A percentile compares a stretch with the other conserved stretches of the same genome.
phyloP scores from a whole-genome alignment of 2,888 invertebrate species.

The Thymelicus acteon region DNA sequence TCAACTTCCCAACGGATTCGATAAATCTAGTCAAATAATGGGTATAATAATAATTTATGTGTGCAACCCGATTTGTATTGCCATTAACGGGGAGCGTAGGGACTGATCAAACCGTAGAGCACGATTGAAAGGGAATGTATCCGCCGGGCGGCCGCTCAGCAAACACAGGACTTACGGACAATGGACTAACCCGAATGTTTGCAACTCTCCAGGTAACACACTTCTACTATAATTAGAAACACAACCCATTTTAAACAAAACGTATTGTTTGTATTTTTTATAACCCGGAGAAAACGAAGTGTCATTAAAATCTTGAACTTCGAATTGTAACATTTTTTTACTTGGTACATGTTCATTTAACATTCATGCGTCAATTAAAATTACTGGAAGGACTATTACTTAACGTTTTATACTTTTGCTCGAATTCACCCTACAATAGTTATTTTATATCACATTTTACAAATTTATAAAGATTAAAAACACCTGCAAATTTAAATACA shows the following conservation, averaged over 20 bases:
- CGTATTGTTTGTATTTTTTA: too few species aligned
- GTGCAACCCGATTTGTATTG: conserved; percentile 48
- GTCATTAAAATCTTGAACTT: too few species aligned
- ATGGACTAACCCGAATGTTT: conserved; percentile 68
- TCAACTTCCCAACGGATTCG: conserved; percentile 6
- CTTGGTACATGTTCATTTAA: too few species aligned
- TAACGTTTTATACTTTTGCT: too few species aligned
- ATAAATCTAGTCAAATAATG: conserved; percentile 10
- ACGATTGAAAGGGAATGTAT: conserved; percentile 70
- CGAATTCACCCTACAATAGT: too few species aligned
- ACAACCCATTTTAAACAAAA: conserved; percentile 37
- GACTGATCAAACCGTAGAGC: conserved; percentile 60
- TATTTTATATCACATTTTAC: too few species aligned
- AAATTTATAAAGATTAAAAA: too few species aligned
- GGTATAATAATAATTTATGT: conserved; percentile 26
- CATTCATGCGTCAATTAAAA: too few species aligned
- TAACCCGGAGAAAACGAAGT: too few species aligned
- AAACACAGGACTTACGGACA: conserved; percentile 70
- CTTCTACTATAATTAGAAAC: conserved; percentile 30
- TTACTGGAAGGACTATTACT: too few species aligned
- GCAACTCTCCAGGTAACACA: conserved; percentile 38
- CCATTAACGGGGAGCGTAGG: conserved; percentile 53
- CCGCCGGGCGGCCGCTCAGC: conserved; percentile 54
- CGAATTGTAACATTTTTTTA: too few species aligned
- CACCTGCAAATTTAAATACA: too few species aligned